A percentile compares a stretch with the other conserved stretches of the same genome.
phyloP scores from a whole-genome alignment of 2,888 invertebrate genomes.

The Lacanobia oleracea region DNA sequence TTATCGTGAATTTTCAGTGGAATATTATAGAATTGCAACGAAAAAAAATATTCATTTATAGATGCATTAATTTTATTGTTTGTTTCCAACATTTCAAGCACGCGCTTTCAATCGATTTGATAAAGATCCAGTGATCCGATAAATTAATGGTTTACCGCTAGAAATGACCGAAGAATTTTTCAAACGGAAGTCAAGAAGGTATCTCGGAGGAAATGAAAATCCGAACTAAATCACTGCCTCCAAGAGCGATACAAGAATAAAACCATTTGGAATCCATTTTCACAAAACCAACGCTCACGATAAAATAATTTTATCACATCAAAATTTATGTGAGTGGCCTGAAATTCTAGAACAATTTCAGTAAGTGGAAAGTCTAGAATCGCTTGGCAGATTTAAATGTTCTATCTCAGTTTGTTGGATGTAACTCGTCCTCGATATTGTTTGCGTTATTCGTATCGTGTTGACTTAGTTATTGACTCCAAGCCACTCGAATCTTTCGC shows the following conservation, averaged over 20 bases:
- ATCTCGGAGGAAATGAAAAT: conserved; percentile 7
- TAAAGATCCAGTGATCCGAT: neutral
- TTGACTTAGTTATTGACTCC: conserved; percentile 61
- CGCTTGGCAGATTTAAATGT: conserved; percentile 33
- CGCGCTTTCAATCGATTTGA: neutral
- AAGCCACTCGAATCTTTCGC: conserved; percentile 51
- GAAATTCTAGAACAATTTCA: conserved; percentile 31
- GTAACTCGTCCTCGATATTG: conserved; percentile 65
- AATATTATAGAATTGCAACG: neutral
- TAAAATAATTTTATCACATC: conserved; percentile 26
- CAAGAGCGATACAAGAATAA: conserved; percentile 11
- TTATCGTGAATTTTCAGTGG: neutral
- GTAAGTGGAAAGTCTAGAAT: conserved; percentile 32
- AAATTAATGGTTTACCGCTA: neutral
- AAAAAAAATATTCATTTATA: too few relatives aligned
- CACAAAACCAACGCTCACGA: conserved; percentile 12
- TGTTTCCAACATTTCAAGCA: neutral
- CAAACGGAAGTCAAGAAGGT: neutral
- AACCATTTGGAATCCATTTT: conserved; percentile 31
- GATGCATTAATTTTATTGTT: neutral
- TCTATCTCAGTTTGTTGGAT: conserved; percentile 52
- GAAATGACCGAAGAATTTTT: conserved; percentile 1
- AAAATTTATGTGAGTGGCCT: conserved; percentile 63
- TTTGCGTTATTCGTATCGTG: conserved; percentile 56
- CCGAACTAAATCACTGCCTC: conserved; percentile 7